Evolutionary conservation across 2,113 vertebrate genomes (phyloP).

Genomic region (Fregata magnificens): DNA sequence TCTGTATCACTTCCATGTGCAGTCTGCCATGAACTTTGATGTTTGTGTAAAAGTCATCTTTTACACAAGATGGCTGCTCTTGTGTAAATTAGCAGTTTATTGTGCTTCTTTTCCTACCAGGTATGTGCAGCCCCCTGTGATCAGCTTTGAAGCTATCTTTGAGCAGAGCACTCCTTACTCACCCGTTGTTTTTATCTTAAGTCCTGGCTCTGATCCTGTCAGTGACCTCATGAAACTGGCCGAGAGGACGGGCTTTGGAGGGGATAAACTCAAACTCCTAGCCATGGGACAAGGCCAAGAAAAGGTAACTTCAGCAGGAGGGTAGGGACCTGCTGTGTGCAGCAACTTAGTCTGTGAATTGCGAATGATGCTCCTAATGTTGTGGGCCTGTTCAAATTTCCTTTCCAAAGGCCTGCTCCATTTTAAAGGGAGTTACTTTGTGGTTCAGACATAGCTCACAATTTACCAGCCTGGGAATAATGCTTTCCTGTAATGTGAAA

Average conservation of each 20-base stretch:
- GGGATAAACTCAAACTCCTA: slow-evolving; percentile 87
- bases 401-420: neutral
- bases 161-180: slow-evolving; percentile 90
- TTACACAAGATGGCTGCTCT: neutral
- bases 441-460: neutral
- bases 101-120: slow-evolving; percentile 61
- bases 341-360: neutral
- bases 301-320: slow-evolving; percentile 73
- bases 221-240: slow-evolving; percentile 92
- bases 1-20: neutral
- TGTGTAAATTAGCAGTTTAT: neutral
- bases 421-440: neutral
- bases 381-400: neutral
- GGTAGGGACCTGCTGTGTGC: neutral
- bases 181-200: slow-evolving; percentile 94
- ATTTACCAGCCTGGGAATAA: neutral
- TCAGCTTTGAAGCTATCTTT: slow-evolving; percentile 88
- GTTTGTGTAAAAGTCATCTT: neutral
- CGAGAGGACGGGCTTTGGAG: slow-evolving; percentile 82
- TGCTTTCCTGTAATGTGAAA: neutral
- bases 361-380: neutral
- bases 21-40: neutral
- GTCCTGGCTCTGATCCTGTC: slow-evolving; percentile 92
- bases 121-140: slow-evolving; percentile 93
- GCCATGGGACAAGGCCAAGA: slow-evolving; percentile 99